These are phyloP conservation scores for Catalaphyllia jardinei DNA, from an alignment of 64 coral and sea anemone genomes.

Conservation along the genomic window DNA sequence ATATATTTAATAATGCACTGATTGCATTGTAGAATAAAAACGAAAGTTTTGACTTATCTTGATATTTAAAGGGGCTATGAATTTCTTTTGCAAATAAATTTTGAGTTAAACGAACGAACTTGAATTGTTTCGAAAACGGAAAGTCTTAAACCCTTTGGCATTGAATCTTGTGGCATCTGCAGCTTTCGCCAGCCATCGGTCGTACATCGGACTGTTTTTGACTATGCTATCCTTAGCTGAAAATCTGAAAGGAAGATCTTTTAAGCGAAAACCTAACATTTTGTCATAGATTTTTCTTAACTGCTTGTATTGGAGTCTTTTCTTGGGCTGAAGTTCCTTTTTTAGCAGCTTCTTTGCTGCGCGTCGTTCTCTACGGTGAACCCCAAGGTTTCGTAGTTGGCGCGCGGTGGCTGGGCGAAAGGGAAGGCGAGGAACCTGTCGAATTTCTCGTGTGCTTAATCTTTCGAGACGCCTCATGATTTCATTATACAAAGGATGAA, in stretches of 20 bases:
- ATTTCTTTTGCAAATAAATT: background rate
- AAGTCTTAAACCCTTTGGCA: background rate
- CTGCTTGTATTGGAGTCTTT: background rate
- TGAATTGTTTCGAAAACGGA: background rate
- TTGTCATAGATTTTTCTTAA: background rate
- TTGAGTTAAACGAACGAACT: background rate
- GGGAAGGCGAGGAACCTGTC: background rate
- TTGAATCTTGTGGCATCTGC: background rate
- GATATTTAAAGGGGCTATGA: background rate
- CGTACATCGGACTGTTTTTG: background rate
- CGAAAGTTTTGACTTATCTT: background rate
- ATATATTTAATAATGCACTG: no score
- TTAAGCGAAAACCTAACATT: background rate
- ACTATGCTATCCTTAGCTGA: background rate
- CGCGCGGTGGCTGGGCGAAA: background rate
- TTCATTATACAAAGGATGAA: constrained; percentile 3
- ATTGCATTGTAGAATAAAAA: no score
- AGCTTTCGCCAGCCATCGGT: background rate
- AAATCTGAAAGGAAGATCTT: background rate
- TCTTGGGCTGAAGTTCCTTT: background rate
- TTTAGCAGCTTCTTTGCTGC: background rate
- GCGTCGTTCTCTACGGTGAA: background rate
- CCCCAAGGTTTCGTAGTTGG: background rate
- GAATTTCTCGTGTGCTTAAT: background rate
- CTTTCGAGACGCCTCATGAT: background rate